These are phyloP conservation scores for Stenchaetothrips biformis DNA, from an alignment of 2,888 invertebrate genomes.

Conservation along the genomic window DNA sequence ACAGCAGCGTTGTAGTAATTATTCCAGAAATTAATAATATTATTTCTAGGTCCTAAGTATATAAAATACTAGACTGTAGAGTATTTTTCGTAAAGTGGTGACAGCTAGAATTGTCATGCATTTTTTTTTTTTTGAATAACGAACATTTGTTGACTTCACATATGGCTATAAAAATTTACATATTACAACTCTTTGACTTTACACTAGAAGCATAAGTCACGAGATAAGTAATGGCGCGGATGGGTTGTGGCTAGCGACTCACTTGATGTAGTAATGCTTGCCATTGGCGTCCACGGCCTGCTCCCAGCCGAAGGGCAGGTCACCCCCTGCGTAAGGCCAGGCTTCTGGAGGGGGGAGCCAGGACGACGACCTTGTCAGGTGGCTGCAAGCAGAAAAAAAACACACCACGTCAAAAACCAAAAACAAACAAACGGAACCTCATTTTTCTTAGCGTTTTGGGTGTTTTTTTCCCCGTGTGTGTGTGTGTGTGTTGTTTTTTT, in stretches of 20 bases:
- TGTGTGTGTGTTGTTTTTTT: not conserved
- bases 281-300: conserved; percentile 76
- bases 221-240: not conserved
- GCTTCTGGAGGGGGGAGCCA: conserved; percentile 86
- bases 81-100: too few species aligned
- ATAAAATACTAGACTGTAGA: too few species aligned
- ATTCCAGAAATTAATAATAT: too few species aligned
- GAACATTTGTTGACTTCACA: too few species aligned
- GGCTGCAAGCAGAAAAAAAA: conserved; percentile 55
- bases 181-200: conserved; percentile 13
- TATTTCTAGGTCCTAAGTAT: too few species aligned
- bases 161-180: conserved; percentile 21
- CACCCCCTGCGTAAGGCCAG: conserved; percentile 58
- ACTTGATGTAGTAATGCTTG: conserved; percentile 76
- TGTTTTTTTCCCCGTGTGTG: not conserved
- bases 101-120: too few species aligned
- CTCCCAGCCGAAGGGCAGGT: conserved; percentile 88
- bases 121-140: too few species aligned
- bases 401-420: conserved; percentile 16
- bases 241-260: conserved; percentile 43
- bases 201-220: not conserved
- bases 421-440: conserved; percentile 6
- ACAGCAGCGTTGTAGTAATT: too few species aligned
- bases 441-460: not conserved
- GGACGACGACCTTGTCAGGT: conserved; percentile 73